Conservation (phyloP, 2,888 invertebrate species). For the Ischnura elegans region DNA sequence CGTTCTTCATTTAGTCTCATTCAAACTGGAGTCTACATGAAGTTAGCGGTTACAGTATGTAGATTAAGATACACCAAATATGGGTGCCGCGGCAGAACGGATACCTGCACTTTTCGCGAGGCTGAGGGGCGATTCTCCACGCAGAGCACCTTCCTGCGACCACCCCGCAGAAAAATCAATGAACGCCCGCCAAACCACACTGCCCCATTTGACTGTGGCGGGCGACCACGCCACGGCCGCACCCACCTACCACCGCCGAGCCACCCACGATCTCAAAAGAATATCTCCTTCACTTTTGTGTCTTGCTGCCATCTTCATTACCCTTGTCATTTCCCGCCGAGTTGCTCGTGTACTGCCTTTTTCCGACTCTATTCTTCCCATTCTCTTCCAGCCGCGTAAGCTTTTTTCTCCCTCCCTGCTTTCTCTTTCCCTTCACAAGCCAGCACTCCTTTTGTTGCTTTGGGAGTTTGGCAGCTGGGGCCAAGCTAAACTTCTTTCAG, state of each 20-base stretch:
- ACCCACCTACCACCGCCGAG: conserved; percentile 19
- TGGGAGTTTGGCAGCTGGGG: neutral
- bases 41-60: too few species aligned
- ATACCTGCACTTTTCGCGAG: neutral
- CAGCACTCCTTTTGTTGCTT: neutral
- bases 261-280: conserved; percentile 14
- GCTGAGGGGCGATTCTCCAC: neutral
- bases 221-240: neutral
- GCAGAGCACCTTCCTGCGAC: neutral
- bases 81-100: too few species aligned
- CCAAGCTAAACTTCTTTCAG: neutral
- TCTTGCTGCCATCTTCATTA: conserved; percentile 61
- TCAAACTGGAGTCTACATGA: too few species aligned
- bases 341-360: conserved; percentile 44
- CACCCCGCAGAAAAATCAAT: neutral
- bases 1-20: too few species aligned
- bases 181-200: neutral
- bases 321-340: conserved; percentile 52
- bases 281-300: neutral
- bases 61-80: too few species aligned
- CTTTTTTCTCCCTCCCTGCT: neutral
- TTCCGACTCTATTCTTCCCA: conserved; percentile 15
- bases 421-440: neutral
- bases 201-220: neutral
- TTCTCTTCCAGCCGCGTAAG: conserved; percentile 6